These are phyloP conservation scores for Calvadosia cruxmelitensis DNA, from an alignment of 30 jellyfish, hydroid and myxozoan species.

Conservation along the genomic window DNA sequence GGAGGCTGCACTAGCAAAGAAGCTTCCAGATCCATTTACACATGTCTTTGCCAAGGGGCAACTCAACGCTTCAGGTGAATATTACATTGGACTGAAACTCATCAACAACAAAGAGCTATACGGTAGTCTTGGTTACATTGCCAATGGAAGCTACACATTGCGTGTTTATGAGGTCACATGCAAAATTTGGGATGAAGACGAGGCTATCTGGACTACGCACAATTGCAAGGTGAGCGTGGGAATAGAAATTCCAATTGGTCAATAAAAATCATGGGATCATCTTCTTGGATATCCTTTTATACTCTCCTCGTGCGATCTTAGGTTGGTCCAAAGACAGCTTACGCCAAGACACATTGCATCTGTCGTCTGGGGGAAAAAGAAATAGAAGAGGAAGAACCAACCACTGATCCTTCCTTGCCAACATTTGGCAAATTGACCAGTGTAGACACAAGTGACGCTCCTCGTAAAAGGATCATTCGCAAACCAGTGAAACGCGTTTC, in stretches of 20 bases:
- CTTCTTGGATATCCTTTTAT: no score
- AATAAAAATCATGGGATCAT: no score
- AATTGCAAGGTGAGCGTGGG: constrained; percentile 66
- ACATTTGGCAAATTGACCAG: background rate
- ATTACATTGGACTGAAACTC: constrained; percentile 54
- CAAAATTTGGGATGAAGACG: constrained; percentile 82
- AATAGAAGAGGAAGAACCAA: background rate
- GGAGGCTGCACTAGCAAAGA: constrained; percentile 16
- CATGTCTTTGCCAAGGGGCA: constrained; percentile 20
- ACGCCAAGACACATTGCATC: constrained; percentile 71
- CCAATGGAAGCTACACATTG: constrained; percentile 47
- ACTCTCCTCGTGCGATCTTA: no score
- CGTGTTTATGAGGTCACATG: constrained; percentile 67
- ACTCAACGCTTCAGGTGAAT: constrained; percentile 68
- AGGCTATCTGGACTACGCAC: constrained; percentile 39
- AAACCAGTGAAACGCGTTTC: constrained; percentile 67
- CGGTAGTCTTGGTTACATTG: constrained; percentile 37
- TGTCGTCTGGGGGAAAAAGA: constrained; percentile 36
- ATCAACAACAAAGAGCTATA: constrained; percentile 30
- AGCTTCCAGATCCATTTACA: constrained; percentile 66
- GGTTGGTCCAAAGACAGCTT: constrained; percentile 93
- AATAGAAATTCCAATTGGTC: no score
- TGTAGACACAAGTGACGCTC: background rate
- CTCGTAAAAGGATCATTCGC: background rate
- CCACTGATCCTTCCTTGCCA: background rate